Conservation (phyloP, 2,797 vertebrate genomes). For the Xyrichtys novacula region DNA sequence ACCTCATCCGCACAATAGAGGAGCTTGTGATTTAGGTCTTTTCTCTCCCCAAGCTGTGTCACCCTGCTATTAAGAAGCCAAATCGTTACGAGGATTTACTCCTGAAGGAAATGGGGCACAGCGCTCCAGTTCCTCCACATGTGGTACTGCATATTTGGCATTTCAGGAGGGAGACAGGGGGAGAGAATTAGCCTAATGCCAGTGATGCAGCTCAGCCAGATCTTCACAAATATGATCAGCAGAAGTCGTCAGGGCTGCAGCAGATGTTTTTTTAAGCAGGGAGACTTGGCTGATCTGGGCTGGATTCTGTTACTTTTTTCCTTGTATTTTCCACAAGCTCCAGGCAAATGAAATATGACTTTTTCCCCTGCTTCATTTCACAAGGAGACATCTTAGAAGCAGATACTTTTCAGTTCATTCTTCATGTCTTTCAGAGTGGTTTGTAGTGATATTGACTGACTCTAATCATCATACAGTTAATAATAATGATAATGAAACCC, state of each 20-base stretch:
- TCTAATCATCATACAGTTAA: not conserved
- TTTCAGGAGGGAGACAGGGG: conserved; percentile 14
- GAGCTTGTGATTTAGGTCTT: conserved; percentile 48
- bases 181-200: conserved; percentile 31
- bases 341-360: conserved; percentile 45
- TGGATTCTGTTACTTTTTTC: conserved; percentile 10
- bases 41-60: conserved; percentile 46
- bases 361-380: conserved; percentile 27
- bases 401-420: not conserved
- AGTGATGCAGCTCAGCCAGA: conserved; percentile 40
- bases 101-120: conserved; percentile 58
- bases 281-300: conserved; percentile 27
- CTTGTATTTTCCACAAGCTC: conserved; percentile 49
- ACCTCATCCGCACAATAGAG: conserved; percentile 40
- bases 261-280: conserved; percentile 41
- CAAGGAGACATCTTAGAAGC: conserved; percentile 25
- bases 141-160: conserved; percentile 58
- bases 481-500: not conserved
- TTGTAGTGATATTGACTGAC: not conserved
- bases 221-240: conserved; percentile 59
- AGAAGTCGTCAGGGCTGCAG: conserved; percentile 30
- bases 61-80: conserved; percentile 52
- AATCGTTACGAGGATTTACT: conserved; percentile 69
- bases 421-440: not conserved
- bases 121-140: conserved; percentile 55